Evolutionary conservation across 1,140 invertebrate genomes (phyloP).

Genomic region (Procambarus virginalis): DNA sequence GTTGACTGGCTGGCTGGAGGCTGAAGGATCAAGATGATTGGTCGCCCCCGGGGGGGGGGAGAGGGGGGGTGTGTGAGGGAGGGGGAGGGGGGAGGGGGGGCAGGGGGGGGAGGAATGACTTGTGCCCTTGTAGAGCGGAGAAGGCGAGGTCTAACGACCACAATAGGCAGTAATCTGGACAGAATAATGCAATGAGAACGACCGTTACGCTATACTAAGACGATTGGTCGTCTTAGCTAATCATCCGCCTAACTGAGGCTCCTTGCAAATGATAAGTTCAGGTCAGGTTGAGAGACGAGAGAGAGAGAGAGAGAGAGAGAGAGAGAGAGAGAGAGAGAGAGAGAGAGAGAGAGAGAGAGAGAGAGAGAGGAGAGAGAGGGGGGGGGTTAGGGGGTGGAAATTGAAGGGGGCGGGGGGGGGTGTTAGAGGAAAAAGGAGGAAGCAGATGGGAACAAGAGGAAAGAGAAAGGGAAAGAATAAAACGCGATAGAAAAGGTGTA

Average conservation of each 20-base stretch:
- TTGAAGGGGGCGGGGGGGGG: too few relatives aligned
- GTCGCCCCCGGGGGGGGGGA: too few relatives aligned
- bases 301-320: too few relatives aligned
- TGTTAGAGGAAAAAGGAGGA: background rate
- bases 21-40: too few relatives aligned
- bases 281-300: background rate
- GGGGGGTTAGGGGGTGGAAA: background rate
- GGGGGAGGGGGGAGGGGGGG: background rate
- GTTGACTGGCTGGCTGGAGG: too few relatives aligned
- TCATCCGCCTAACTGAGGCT: background rate
- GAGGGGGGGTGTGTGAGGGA: background rate
- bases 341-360: background rate
- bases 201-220: too few relatives aligned
- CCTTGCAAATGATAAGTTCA: slow-evolving; percentile 28
- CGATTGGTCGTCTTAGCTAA: background rate
- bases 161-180: slow-evolving; percentile 11
- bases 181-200: background rate
- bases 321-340: too few relatives aligned
- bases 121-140: background rate
- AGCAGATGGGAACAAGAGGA: background rate
- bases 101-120: background rate
- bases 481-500: background rate
- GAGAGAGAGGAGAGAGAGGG: background rate
- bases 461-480: background rate
- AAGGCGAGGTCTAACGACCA: background rate